A percentile compares a stretch with the other conserved stretches of the same genome.
These are phyloP conservation scores for Galago senegalensis DNA, from an alignment of 2,797 vertebrate genomes.

Conservation along the genomic window DNA sequence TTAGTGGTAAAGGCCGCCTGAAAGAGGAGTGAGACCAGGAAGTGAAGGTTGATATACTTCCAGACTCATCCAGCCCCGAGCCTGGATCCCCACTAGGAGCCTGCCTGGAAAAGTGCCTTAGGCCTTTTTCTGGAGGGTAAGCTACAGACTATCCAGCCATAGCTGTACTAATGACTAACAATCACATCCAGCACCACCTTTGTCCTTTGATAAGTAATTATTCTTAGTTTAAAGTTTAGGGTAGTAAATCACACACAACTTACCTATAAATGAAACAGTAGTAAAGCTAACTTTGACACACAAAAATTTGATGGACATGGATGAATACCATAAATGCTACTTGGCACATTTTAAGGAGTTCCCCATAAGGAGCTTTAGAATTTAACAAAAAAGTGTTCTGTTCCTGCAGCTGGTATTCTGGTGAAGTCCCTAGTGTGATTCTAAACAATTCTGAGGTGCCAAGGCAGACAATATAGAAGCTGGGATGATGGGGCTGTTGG, in stretches of 20 bases:
- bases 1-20: not conserved
- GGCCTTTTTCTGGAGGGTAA: not conserved
- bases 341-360: not conserved
- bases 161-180: not conserved
- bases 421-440: not conserved
- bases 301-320: not conserved
- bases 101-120: not conserved
- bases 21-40: not conserved
- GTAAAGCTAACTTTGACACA: not conserved
- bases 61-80: not conserved
- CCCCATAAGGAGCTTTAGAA: conserved; percentile 38
- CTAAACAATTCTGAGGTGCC: conserved; percentile 1
- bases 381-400: not conserved
- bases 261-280: not conserved
- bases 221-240: conserved; percentile 37
- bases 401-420: not conserved
- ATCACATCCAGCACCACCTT: not conserved
- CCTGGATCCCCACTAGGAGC: not conserved
- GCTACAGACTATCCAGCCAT: not conserved
- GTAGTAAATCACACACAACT: not conserved
- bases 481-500: not conserved
- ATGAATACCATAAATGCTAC: not conserved
- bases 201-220: not conserved
- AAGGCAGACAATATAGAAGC: not conserved
- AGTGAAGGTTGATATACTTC: not conserved